Evolutionary conservation across 2,888 invertebrate species (phyloP), one percentile per base, ranked within the genome.

Genomic region (Branchipolynoe longqiensis): DNA sequence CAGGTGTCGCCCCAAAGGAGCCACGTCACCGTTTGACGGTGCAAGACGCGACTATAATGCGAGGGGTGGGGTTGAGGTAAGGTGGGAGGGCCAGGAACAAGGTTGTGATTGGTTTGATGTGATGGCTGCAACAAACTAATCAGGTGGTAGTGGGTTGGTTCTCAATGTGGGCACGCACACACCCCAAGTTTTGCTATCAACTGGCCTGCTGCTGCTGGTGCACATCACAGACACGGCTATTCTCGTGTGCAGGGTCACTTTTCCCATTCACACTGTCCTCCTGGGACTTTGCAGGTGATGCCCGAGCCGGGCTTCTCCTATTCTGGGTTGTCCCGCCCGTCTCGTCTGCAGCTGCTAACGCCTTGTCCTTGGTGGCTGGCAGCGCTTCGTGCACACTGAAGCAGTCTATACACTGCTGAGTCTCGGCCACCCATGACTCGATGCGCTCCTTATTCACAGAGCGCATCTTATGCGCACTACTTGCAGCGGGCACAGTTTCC

Each of bases 351-450:
- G 31, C 62, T 1, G 1, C 3, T 6, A 25, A 25, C 28, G 12
- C 62, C 2, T 62, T n/a, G 69, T 62, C 28, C 31, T 25, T 62
- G 14, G 28, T 1, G 31, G 31, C 28, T n/a, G 14, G 59, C 4
- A 8, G 8, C 18, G 48, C 48, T 18, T 12, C 8, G 33, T 84
- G 84, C 1, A 84, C 56, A n/a, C 41, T 56, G 31, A 83, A 33
- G 28, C 78, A 31, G 40, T 88, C 89, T 33, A 90, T 85, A 18
- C 89, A 87, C 28, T 89, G 89, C 87, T 91, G 90, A 0, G 92
- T 89, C 54, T 91, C 91, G 54, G 91, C 91, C 28, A 93, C 91
- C 93, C 93, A 93, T 28, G 90, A 90, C 85, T 92, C 90, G 14
- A 93, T 92, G 38, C 93, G 87, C 40, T 92, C 92, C 83, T 92